Conservation (phyloP, 2,888 invertebrate species). For the Abrostola tripartita region DNA sequence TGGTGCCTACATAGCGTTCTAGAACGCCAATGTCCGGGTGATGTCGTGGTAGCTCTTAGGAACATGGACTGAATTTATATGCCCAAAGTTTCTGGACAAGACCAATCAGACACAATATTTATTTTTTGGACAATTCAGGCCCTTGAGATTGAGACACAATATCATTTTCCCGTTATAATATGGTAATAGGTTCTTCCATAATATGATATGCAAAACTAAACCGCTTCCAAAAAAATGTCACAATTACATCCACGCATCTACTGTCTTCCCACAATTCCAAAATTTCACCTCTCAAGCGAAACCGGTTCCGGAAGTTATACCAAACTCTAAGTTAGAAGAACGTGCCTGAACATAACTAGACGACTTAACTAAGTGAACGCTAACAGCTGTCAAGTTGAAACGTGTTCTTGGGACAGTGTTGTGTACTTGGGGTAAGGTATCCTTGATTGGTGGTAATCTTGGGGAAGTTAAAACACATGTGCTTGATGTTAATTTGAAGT, state of each 20-base stretch:
- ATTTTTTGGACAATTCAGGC: too few relatives aligned
- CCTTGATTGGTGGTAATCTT: slow-evolving; percentile 38
- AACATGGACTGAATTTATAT: too few relatives aligned
- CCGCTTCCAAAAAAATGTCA: too few relatives aligned
- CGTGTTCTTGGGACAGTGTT: slow-evolving; percentile 28
- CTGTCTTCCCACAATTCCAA: background rate
- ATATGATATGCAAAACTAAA: too few relatives aligned
- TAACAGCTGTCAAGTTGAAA: slow-evolving; percentile 46
- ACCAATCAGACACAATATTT: too few relatives aligned
- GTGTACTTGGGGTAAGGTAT: slow-evolving; percentile 19
- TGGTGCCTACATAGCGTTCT: too few relatives aligned
- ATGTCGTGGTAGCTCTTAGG: too few relatives aligned
- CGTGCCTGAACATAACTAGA: slow-evolving; percentile 66
- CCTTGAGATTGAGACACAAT: too few relatives aligned
- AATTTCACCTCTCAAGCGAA: slow-evolving; percentile 8
- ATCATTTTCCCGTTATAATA: too few relatives aligned
- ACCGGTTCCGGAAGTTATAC: slow-evolving; percentile 27
- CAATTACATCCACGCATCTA: background rate
- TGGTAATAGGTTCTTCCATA: too few relatives aligned
- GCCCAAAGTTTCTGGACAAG: too few relatives aligned
- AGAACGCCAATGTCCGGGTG: too few relatives aligned
- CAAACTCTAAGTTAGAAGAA: slow-evolving; percentile 30
- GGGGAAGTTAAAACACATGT: background rate
- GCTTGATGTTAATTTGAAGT: background rate
- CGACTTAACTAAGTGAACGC: slow-evolving; percentile 59